These are phyloP conservation scores for Rhea pennata DNA, from an alignment of 2,113 vertebrate species.

Conservation along the genomic window DNA sequence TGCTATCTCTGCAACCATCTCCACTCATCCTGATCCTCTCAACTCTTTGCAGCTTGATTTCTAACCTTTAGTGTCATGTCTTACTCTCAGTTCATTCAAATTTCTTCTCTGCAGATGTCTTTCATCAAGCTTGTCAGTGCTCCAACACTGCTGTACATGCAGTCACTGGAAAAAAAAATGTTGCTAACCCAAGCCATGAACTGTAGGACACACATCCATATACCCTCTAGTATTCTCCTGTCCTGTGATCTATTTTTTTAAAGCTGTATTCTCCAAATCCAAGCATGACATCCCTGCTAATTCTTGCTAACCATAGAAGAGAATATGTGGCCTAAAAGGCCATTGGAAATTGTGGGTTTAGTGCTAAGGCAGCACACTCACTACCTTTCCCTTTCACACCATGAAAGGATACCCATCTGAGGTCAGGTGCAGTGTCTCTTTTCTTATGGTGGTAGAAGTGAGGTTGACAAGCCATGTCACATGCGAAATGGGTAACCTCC, in stretches of 20 bases:
- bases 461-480: not conserved
- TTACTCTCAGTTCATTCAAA: not conserved
- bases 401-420: not conserved
- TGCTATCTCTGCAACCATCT: not conserved
- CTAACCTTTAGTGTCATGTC: fast-evolving
- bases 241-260: not conserved
- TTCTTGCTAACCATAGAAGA: fast-evolving
- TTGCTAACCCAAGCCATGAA: not conserved
- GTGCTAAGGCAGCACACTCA: not conserved
- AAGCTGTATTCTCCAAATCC: not conserved
- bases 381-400: fast-evolving
- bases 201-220: not conserved
- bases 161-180: not conserved
- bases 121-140: not conserved
- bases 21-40: not conserved
- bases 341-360: not conserved
- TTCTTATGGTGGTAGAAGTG: not conserved
- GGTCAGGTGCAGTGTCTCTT: not conserved
- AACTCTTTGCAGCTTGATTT: not conserved
- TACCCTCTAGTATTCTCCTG: not conserved
- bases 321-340: not conserved
- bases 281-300: not conserved
- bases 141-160: not conserved
- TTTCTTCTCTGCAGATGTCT: not conserved
- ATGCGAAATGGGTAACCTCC: fast-evolving